Evolutionary conservation across 2,113 vertebrate species (phyloP), one percentile per base, ranked within the genome.

Genomic region (Herpetotheres cachinnans): DNA sequence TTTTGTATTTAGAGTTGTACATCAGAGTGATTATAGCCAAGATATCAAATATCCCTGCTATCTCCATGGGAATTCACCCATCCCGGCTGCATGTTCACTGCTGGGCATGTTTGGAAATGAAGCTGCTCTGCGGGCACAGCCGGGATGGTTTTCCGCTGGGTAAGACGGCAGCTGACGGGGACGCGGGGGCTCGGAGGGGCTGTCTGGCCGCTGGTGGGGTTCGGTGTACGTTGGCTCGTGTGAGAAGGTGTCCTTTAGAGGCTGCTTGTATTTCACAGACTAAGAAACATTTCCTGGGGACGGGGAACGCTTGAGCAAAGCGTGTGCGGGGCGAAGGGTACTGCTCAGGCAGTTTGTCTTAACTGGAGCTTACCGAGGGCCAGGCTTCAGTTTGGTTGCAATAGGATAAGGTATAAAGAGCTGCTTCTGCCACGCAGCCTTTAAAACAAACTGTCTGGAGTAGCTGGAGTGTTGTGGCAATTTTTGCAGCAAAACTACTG

Each of bases 211-310:
- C 42, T 5, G 6, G 42, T 6, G 58, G 36, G 17, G 6, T 10
- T 63, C 2, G 0, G 21, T 4, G 42, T 5, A 2, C 2, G 0
- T 12, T 11, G 32, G 15, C 32, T 12, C 52, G 52, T 11, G 27
- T 7, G 27, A 59, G 42, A 9, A 38, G 24, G 38, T n/a, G 24
- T n/a, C 66, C 13, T 16, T 55, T 8, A 7, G 56, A 42, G 63
- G 16, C n/a, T 77, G 16, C 21, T 21, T 4, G 32, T 62, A 21
- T 66, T 76, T 70, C n/a, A 49, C 27, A 61, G 50, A 8, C 61
- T 17, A 59, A 40, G 72, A 18, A 58, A 38, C 1, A 2, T 56
- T 90, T 80, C 20, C 18, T 16, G 59, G 80, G 52, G 54, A 59
- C 22, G 22, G 49, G 73, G 55, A 66, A 42, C 0, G 3, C n/a